Conservation (phyloP, 2,113 vertebrate species). For the Mesembrinibis cayennensis region DNA sequence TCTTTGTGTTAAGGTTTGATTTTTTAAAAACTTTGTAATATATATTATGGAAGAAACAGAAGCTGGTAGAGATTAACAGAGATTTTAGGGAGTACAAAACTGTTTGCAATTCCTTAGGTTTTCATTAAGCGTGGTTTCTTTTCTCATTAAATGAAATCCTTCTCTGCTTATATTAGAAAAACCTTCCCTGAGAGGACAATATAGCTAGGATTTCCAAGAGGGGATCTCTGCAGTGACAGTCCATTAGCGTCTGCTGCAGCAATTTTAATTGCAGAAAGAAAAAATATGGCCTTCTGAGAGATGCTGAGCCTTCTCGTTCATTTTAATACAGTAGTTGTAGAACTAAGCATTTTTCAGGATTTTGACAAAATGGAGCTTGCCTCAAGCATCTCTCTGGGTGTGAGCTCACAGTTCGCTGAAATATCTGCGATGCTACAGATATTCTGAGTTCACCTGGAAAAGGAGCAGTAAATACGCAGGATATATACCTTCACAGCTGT, state of each 20-base stretch:
- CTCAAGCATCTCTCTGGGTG: neutral
- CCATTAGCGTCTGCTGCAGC: neutral
- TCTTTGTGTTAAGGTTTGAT: neutral
- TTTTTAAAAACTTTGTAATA: neutral
- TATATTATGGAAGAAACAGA: neutral
- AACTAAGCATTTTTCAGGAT: neutral
- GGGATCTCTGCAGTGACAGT: neutral
- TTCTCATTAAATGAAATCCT: neutral
- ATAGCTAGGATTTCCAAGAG: neutral
- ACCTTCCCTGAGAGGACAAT: neutral
- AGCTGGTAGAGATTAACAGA: neutral
- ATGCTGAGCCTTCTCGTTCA: neutral
- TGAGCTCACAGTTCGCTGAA: neutral
- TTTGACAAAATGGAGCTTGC: slow-evolving; percentile 7
- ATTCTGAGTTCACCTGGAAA: neutral
- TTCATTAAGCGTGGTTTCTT: neutral
- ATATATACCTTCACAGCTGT: neutral
- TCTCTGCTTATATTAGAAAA: neutral
- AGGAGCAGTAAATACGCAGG: neutral
- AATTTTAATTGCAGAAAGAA: slow-evolving; percentile 2
- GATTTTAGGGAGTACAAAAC: neutral
- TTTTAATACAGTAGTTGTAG: neutral
- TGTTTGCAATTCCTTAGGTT: neutral
- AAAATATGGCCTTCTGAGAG: neutral
- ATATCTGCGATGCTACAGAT: neutral